Conservation (phyloP, 2,888 invertebrate genomes). For the Conchocele bisecta region DNA sequence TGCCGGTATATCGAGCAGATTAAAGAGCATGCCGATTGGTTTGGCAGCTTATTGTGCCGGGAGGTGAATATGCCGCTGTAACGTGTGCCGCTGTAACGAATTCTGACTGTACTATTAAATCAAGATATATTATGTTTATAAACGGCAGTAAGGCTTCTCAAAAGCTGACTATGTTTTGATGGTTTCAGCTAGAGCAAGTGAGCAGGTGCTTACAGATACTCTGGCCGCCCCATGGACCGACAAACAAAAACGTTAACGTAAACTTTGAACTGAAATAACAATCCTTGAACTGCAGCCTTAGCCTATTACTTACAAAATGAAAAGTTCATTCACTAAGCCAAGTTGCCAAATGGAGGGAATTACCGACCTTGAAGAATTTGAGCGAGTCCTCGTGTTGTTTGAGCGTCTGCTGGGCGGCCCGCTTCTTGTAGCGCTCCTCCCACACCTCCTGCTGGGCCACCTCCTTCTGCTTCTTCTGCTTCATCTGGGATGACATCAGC, state of each 20-base stretch:
- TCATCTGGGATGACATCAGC: constrained; percentile 64
- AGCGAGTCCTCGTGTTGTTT: constrained; percentile 80
- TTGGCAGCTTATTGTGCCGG: no score
- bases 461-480: constrained; percentile 72
- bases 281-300: neutral
- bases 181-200: no score
- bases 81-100: no score
- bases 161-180: no score
- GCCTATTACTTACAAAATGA: neutral
- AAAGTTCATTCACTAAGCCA: neutral
- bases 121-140: no score
- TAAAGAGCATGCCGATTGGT: no score
- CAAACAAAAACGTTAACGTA: neutral
- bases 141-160: no score
- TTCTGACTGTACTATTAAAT: no score
- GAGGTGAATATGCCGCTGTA: no score
- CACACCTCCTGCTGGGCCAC: constrained; percentile 73
- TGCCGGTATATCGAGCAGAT: no score
- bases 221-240: neutral
- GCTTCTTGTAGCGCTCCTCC: constrained; percentile 71
- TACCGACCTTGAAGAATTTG: constrained; percentile 79
- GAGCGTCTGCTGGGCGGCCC: constrained; percentile 70
- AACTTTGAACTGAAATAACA: neutral
- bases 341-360: neutral
- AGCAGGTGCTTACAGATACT: no score